phyloP scores from a whole-genome alignment of 2,113 vertebrate species.

The Protobothrops mucrosquamatus region DNA sequence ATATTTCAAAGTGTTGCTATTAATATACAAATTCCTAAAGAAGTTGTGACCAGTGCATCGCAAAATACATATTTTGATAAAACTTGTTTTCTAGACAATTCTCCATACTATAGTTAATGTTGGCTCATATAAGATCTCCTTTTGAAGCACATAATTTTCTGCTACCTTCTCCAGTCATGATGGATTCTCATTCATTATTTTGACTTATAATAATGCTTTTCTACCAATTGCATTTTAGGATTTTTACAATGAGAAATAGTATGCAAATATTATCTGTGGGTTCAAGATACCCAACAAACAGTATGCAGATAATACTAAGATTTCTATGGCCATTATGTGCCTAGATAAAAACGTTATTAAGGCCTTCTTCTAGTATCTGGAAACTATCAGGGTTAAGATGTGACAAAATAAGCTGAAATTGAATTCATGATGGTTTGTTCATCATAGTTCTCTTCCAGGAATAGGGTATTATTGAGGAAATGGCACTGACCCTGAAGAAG shows the following conservation, averaged over 20 bases:
- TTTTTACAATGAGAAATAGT: not conserved
- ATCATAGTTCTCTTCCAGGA: not conserved
- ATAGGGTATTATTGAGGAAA: not conserved
- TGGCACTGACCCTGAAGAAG: not conserved
- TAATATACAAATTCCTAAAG: not conserved
- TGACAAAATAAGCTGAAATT: not conserved
- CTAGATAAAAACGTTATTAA: not conserved
- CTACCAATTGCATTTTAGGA: not conserved
- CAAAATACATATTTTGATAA: not conserved
- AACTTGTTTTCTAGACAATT: not conserved
- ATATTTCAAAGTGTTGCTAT: not conserved
- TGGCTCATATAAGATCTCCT: not conserved
- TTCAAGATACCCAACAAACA: not conserved
- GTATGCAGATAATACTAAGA: not conserved
- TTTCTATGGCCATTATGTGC: not conserved
- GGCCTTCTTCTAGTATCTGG: not conserved
- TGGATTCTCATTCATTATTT: not conserved
- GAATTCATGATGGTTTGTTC: not conserved
- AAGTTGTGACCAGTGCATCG: not conserved
- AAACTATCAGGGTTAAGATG: not conserved
- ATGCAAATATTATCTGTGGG: not conserved
- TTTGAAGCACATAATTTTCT: not conserved
- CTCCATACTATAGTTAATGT: not conserved
- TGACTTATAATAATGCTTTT: not conserved
- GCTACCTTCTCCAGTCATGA: not conserved